These are phyloP conservation scores for Thecocarcelia acutangulata DNA, from an alignment of 2,888 invertebrate species.

Conservation along the genomic window DNA sequence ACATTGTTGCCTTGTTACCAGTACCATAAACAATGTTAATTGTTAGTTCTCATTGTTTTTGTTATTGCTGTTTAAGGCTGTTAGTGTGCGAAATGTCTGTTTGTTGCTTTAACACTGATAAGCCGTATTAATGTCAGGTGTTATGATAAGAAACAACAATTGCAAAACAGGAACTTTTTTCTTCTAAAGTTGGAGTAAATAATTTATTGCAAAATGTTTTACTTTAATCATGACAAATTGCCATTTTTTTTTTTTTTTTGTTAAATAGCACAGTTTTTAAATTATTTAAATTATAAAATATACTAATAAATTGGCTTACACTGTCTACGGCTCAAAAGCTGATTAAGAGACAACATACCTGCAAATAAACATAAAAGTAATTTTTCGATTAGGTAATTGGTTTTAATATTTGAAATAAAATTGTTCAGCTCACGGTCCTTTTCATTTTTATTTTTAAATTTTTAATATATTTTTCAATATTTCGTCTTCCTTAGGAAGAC, in stretches of 20 bases:
- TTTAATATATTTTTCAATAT: no score
- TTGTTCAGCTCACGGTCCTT: no score
- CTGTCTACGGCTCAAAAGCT: no score
- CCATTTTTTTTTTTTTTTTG: no score
- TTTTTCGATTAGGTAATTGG: no score
- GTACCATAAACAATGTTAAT: slow-evolving; percentile 11
- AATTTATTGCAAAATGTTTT: slow-evolving; percentile 17
- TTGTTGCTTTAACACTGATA: slow-evolving; percentile 24
- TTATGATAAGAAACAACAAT: slow-evolving; percentile 25
- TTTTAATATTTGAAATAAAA: no score
- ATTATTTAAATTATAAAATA: background rate
- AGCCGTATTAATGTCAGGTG: slow-evolving; percentile 50
- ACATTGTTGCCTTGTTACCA: slow-evolving; percentile 1
- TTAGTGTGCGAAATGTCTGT: background rate
- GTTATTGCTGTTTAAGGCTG: background rate
- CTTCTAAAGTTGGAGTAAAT: slow-evolving; percentile 8
- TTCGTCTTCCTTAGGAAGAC: no score
- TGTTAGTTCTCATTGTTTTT: slow-evolving; percentile 5
- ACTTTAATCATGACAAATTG: slow-evolving; percentile 6
- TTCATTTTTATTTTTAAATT: no score
- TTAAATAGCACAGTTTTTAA: background rate
- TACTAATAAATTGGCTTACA: no score
- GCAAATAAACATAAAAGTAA: no score
- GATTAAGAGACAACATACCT: no score
- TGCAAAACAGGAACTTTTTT: slow-evolving; percentile 16